Base-by-base conservation (phyloP, 2,113 vertebrate genomes). In the Pangasianodon hypophthalmus region DNA sequence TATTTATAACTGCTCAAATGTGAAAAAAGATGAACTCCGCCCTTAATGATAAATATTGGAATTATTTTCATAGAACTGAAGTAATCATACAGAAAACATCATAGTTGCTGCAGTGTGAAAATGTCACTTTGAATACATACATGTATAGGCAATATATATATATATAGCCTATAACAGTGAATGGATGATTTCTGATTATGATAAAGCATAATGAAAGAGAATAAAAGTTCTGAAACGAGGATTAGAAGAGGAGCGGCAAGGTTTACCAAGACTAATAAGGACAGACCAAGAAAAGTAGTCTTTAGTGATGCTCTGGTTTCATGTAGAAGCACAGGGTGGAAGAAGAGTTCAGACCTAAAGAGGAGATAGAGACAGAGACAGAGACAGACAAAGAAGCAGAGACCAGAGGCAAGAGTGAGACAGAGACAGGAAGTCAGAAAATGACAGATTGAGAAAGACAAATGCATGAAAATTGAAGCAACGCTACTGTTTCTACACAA, bases 261-360 rank as follows among this genome's bases (percentile, higher is more conserved):
- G 97, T 98, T 99, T 99, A 99, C 98, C 98, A 97, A 98, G 88
- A 96, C 97, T 96, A 97, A 97, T 97, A 98, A 97, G 97, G 97
- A 98, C 98, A 99, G 97, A 97, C 97, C 97, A 95, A 98, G 97
- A 98, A 99, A 99, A 98, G 97, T 97, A 97, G 98, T 97, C 97
- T 97, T 96, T 99, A 99, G 96, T 98, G 98, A 95, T 98, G 98
- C 95, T 99, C 98, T 97, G 98, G 97, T 97, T 98, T 99, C 98
- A 98, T 97, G 97, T 97, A 97, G 97, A 97, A 98, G 97, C 98
- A 99, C 97, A 99, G 96, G 96, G 98, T 98, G 97, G 98, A 97
- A 93, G 95, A 95, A 97, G 98, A 97, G 98, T 97, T 97, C 97
- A 97, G 96, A 99, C 98, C 98, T 99, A 97, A 95, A 97, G 97